Evolutionary conservation across 2,888 invertebrate species (phyloP).

Genomic region (Penaeus monodon): DNA sequence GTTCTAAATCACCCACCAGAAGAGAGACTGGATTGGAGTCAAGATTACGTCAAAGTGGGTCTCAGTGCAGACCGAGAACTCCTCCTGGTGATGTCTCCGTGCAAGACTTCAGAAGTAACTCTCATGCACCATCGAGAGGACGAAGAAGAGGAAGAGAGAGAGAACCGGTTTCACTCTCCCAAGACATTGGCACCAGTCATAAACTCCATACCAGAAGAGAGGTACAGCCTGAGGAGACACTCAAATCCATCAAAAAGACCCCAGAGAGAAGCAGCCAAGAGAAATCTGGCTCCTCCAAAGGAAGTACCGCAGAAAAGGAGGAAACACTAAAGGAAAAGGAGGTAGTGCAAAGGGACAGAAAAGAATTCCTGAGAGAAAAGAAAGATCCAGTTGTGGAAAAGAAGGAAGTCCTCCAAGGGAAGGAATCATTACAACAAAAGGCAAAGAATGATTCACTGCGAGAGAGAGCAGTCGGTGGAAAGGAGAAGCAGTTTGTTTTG

Average conservation of each 20-base stretch:
- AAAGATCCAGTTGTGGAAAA: background rate
- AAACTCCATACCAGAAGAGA: slow-evolving; percentile 34
- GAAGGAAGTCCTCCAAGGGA: background rate
- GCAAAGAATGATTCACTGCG: slow-evolving; percentile 3
- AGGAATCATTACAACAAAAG: slow-evolving; percentile 3
- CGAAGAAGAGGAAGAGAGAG: slow-evolving; percentile 59
- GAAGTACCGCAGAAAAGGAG: slow-evolving; percentile 49
- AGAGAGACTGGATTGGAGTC: slow-evolving; percentile 49
- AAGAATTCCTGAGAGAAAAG: slow-evolving; percentile 17
- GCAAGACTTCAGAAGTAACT: slow-evolving; percentile 61
- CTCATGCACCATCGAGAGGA: slow-evolving; percentile 60
- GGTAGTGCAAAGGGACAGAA: background rate
- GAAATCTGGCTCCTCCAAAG: slow-evolving; percentile 29
- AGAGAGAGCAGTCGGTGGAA: slow-evolving; percentile 5
- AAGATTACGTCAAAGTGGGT: slow-evolving; percentile 63
- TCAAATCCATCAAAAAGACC: slow-evolving; percentile 41
- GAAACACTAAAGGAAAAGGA: slow-evolving; percentile 27
- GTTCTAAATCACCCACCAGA: slow-evolving; percentile 23
- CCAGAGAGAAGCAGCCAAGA: slow-evolving; percentile 39
- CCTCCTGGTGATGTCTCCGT: slow-evolving; percentile 60
- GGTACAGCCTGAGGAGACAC: slow-evolving; percentile 62
- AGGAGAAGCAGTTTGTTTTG: background rate
- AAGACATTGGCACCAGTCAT: slow-evolving; percentile 26
- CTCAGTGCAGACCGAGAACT: slow-evolving; percentile 64
- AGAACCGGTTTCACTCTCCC: slow-evolving; percentile 43